phyloP scores from a whole-genome alignment of 2,888 invertebrate species.

The Apoderus coryli region DNA sequence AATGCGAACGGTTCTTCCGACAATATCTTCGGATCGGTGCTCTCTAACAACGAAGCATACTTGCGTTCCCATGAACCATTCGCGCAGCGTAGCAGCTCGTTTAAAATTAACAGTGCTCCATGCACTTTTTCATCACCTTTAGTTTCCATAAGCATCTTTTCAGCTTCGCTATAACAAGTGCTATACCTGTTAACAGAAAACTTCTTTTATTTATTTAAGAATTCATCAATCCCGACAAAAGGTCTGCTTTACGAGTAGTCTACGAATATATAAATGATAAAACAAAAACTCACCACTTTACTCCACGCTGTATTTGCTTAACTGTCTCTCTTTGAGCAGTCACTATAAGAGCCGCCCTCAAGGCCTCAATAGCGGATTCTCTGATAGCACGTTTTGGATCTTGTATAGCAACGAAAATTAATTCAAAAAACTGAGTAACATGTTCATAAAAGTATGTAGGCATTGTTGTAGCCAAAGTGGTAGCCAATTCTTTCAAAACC shows the following conservation, averaged over 20 bases:
- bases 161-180: no score
- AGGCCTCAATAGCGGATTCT: constrained; percentile 84
- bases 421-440: constrained; percentile 84
- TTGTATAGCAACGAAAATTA: constrained; percentile 80
- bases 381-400: constrained; percentile 85
- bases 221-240: no score
- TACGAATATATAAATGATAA: constrained; percentile 5
- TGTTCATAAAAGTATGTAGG: constrained; percentile 96
- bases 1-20: constrained; percentile 25
- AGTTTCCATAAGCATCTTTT: no score
- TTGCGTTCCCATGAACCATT: constrained; percentile 78
- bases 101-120: constrained; percentile 81
- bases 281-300: constrained; percentile 53
- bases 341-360: constrained; percentile 88
- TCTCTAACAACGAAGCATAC: constrained; percentile 54
- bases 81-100: constrained; percentile 83
- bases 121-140: constrained; percentile 79
- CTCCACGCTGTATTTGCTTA: constrained; percentile 64
- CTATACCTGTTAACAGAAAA: no score
- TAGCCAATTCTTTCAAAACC: constrained; percentile 82
- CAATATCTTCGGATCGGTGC: constrained; percentile 26
- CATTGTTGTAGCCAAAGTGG: constrained; percentile 87
- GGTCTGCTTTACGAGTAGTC: no score
- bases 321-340: constrained; percentile 93
- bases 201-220: no score